Evolutionary conservation across 2,888 invertebrate genomes (phyloP), one percentile per base, ranked within the genome.

Genomic region (Rotaria socialis): DNA sequence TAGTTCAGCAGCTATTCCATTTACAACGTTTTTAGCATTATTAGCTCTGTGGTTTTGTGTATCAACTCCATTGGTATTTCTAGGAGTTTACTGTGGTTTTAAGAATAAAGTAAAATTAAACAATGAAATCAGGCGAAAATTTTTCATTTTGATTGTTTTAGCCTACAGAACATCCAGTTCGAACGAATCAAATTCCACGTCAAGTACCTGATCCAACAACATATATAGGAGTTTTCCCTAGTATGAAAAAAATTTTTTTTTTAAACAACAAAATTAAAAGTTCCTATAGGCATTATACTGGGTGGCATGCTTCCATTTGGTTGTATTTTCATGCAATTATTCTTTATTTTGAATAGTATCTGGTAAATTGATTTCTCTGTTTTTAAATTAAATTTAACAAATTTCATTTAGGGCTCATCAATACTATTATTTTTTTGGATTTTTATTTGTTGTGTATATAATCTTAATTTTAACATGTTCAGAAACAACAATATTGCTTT

Each of bases 151-250:
- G 50, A 8, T 5, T 50, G 5, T 11, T 80, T 14, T 47, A 80
- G 80, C 7, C 80, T n/a, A 24, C 8, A 24, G 96, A 97, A 91
- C 96, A 97, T 92, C 98, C 98, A 16, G 98, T 98, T 47, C 94
- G 98, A 90, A 99, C 97, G 35, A 98, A 98, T 92, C 97, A 97
- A 92, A 99, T 99, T 89, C 99, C 99, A 6, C 94, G 99, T 0
- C 96, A 98, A 92, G 97, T 99, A 89, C 99, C 99, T 1, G 97
- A 97, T 89, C 98, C 98, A 92, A 96, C 96, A n/a, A 93, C 97
- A 89, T 99, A 98, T 93, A 98, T 97, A 0, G 95, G 91, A 87
- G 92, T 97, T 0, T 92, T 97, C 87, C 97, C 98, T 35, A 97
- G 97, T 80, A 41, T 19, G 35, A 19, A 14, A 14, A 6, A 35